These are phyloP conservation scores for Carposina sasakii DNA, from an alignment of 1,140 invertebrate species.

Conservation along the genomic window DNA sequence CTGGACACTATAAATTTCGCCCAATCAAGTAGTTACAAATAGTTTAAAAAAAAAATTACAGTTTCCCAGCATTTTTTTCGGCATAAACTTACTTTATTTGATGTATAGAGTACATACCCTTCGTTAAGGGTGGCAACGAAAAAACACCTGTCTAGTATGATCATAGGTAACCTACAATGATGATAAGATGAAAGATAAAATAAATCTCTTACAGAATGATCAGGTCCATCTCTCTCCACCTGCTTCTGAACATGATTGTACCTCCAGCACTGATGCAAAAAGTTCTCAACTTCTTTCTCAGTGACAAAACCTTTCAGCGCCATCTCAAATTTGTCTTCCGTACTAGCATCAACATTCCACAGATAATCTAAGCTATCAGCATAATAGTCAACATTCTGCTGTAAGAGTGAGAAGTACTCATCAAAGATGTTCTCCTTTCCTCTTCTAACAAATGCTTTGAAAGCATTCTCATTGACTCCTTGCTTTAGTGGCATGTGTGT, in stretches of 20 bases:
- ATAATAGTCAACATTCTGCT: constrained; percentile 24
- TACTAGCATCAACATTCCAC: constrained; percentile 51
- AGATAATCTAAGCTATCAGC: constrained; percentile 42
- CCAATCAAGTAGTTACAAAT: too few species aligned
- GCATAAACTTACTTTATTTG: too few species aligned
- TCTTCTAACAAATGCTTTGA: constrained; percentile 53
- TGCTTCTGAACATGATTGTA: constrained; percentile 49
- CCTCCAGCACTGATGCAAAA: constrained; percentile 57
- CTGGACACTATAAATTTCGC: too few species aligned
- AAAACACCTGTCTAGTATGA: too few species aligned
- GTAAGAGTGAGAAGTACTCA: constrained; percentile 30
- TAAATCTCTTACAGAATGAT: constrained; percentile 39
- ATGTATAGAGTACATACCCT: too few species aligned
- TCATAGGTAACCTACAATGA: too few species aligned
- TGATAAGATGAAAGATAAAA: too few species aligned
- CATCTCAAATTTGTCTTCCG: constrained; percentile 55
- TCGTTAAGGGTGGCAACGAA: too few species aligned
- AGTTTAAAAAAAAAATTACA: too few species aligned
- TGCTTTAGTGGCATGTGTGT: constrained; percentile 46
- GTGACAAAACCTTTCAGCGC: constrained; percentile 44
- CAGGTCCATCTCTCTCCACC: constrained; percentile 30
- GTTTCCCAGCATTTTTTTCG: too few species aligned
- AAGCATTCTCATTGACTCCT: constrained; percentile 47
- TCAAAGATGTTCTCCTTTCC: constrained; percentile 59
- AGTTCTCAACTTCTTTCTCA: constrained; percentile 54